Conservation (phyloP, 1,140 invertebrate genomes). For the Drusus annulatus region DNA sequence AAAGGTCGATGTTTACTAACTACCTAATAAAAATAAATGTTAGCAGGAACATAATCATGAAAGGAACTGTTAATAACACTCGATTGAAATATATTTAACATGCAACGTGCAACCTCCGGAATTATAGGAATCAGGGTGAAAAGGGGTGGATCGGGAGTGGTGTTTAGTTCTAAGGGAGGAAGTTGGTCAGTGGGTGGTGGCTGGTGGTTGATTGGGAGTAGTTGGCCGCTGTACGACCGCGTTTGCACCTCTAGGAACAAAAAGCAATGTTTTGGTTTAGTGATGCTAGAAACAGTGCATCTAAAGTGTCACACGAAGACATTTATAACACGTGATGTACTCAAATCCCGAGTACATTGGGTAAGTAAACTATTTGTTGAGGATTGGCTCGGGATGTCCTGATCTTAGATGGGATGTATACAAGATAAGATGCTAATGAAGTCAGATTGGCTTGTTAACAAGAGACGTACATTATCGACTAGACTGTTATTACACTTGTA, state of each 20-base stretch:
- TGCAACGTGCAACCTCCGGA: slow-evolving; percentile 49
- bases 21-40: neutral
- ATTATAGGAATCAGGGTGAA: neutral
- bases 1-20: slow-evolving; percentile 1
- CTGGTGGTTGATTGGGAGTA: neutral
- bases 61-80: slow-evolving; percentile 14
- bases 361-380: neutral
- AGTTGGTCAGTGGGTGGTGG: neutral
- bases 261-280: slow-evolving; percentile 46
- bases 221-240: slow-evolving; percentile 57
- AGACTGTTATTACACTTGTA: too few species aligned
- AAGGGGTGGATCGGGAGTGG: slow-evolving; percentile 5
- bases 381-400: neutral
- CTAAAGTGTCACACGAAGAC: slow-evolving; percentile 30
- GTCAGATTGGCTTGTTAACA: too few species aligned
- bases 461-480: too few species aligned
- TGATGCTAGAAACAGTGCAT: slow-evolving; percentile 44
- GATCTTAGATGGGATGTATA: too few species aligned
- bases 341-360: slow-evolving; percentile 18
- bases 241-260: slow-evolving; percentile 55
- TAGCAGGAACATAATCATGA: too few species aligned
- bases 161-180: neutral
- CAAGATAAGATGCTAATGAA: too few species aligned
- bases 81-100: slow-evolving; percentile 44
- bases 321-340: slow-evolving; percentile 7